Evolutionary conservation across 2,888 invertebrate genomes (phyloP).

Genomic region (Philereme vetulata): DNA sequence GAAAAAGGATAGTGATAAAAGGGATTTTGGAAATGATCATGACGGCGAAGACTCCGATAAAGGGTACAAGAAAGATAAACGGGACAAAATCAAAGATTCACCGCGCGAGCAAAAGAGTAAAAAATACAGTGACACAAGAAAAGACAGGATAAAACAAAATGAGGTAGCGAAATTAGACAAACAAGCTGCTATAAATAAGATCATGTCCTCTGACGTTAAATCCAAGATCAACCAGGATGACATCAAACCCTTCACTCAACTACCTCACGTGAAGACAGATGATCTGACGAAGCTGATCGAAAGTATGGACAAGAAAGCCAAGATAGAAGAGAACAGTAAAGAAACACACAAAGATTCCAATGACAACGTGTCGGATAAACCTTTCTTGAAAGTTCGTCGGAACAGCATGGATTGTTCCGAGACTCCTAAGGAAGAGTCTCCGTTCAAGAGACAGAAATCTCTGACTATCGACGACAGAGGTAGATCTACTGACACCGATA

Average conservation of each 20-base stretch:
- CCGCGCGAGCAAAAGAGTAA: slow-evolving; percentile 76
- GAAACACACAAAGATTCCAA: slow-evolving; percentile 63
- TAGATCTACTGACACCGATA: slow-evolving; percentile 80
- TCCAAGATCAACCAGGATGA: slow-evolving; percentile 69
- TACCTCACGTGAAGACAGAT: slow-evolving; percentile 79
- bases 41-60: slow-evolving; percentile 71
- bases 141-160: slow-evolving; percentile 66
- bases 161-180: slow-evolving; percentile 70
- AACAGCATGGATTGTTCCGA: slow-evolving; percentile 73
- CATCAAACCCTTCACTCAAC: slow-evolving; percentile 79
- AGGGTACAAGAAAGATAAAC: slow-evolving; percentile 65
- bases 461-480: slow-evolving; percentile 78
- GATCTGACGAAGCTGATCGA: slow-evolving; percentile 76
- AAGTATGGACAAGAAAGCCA: slow-evolving; percentile 72
- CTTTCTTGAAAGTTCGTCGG: slow-evolving; percentile 58
- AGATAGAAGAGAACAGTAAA: slow-evolving; percentile 59
- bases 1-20: slow-evolving; percentile 76
- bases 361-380: slow-evolving; percentile 60
- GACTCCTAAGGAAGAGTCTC: slow-evolving; percentile 61
- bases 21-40: slow-evolving; percentile 67
- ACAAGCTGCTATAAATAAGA: slow-evolving; percentile 66
- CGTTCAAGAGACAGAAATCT: slow-evolving; percentile 81
- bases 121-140: slow-evolving; percentile 78
- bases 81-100: slow-evolving; percentile 73
- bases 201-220: slow-evolving; percentile 66